These are phyloP conservation scores for Sinotaia quadrata DNA, from an alignment of 2,888 invertebrate genomes.

Conservation along the genomic window DNA sequence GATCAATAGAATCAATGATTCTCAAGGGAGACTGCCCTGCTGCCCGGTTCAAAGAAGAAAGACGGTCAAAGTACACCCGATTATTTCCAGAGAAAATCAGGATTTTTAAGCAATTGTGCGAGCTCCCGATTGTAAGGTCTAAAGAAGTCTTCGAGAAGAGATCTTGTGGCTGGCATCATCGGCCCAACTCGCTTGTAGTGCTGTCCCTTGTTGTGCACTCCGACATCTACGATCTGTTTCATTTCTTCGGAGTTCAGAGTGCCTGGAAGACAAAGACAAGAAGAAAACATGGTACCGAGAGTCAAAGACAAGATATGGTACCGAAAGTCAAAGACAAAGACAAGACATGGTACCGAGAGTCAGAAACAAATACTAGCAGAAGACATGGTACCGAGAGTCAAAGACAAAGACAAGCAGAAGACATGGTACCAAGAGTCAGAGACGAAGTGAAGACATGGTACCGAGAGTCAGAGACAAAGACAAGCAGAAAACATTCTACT, in stretches of 20 bases:
- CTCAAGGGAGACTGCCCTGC: too few relatives aligned
- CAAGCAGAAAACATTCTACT: neutral
- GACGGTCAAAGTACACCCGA: too few relatives aligned
- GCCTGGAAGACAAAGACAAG: neutral
- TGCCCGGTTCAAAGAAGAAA: too few relatives aligned
- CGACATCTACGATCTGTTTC: neutral
- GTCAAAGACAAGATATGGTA: neutral
- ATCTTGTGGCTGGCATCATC: constrained; percentile 44
- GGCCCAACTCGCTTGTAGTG: constrained; percentile 37
- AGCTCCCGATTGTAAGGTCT: constrained; percentile 44
- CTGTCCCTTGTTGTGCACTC: constrained; percentile 20
- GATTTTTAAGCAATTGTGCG: constrained; percentile 41
- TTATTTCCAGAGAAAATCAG: constrained; percentile 46
- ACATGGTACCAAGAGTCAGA: neutral
- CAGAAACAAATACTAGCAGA: neutral
- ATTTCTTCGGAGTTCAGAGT: neutral
- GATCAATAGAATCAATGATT: too few relatives aligned
- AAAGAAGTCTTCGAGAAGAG: constrained; percentile 46
- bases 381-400: neutral
- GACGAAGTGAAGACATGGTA: neutral
- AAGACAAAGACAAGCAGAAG: neutral
- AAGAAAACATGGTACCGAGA: neutral
- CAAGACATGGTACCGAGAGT: neutral
- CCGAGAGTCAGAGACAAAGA: neutral
- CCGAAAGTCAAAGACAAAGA: neutral